Evolutionary conservation across 2,888 invertebrate genomes (phyloP), one percentile per base, ranked within the genome.

Genomic region (Nomada ruficornis): DNA sequence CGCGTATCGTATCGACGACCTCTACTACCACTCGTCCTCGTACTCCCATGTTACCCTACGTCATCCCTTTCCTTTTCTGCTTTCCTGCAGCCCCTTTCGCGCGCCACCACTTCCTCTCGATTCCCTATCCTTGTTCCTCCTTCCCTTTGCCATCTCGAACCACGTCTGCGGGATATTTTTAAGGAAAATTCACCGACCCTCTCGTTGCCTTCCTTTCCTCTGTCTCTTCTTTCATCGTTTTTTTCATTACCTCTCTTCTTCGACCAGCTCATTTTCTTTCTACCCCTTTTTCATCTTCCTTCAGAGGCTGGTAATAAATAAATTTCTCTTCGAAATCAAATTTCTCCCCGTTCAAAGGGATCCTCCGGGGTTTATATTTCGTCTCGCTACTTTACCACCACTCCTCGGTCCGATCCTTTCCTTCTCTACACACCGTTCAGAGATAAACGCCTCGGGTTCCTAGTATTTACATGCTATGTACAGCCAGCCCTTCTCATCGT

Each of bases 1-100:
- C 86, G 89, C 89, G 91, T 90, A 89, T 91, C 90, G 92, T 93
- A 93, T 93, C 93, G 93, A 93, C 93, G 92, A 92, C 91, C 92
- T 91, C 92, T 84, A 85, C 83, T 88, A 88, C 88, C 84, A 85
- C 85, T 79, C 80, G 76, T 79, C 69, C 83, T 80, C 67, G 72
- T 77, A 76, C 78, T 82, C 78, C 78, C 82, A 67, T 82, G 80
- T 79, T 82, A 82, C 79, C 79, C 87, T 85, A 91, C 90, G 89
- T 89, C 88, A 88, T 89, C 84, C 89, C 86, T 78, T 76, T 85
- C 76, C 84, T 70, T 67, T 77, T 63, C 81, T 74, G 60, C 57
- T 60, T 52, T 60, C 69, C 63, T 74, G 77, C 67, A 67, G 54
- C 60, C 80, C 63, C 72, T 65, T 75, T 65, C 65, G 69, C 77